A percentile compares a stretch with the other conserved stretches of the same genome.
phyloP scores from a whole-genome alignment of 2,888 invertebrate species.

The Epirrita christyi region DNA sequence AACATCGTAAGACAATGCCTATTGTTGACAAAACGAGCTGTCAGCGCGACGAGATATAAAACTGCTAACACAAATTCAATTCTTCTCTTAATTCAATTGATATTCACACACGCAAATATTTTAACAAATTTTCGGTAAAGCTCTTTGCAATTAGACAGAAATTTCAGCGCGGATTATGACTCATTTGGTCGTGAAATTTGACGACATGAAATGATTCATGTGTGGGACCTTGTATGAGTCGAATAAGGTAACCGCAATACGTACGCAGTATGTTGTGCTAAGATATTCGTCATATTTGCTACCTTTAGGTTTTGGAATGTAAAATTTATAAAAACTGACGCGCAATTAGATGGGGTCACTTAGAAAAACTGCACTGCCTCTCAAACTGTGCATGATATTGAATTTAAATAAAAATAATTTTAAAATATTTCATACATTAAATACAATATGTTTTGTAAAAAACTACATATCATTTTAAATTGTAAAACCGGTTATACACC shows the following conservation, averaged over 20 bases:
- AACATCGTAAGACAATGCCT: constrained; percentile 71
- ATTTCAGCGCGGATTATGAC: not conserved
- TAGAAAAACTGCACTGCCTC: too few relatives aligned
- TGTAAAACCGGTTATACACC: too few relatives aligned
- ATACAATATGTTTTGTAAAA: too few relatives aligned
- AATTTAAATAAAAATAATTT: too few relatives aligned
- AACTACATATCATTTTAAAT: too few relatives aligned
- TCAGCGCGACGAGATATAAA: constrained; percentile 67
- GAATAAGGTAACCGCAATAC: not conserved
- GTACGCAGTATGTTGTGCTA: too few relatives aligned
- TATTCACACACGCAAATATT: constrained; percentile 45
- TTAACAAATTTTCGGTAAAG: constrained; percentile 20
- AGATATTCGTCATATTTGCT: too few relatives aligned
- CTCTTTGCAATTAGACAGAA: constrained; percentile 6
- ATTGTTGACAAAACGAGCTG: constrained; percentile 69
- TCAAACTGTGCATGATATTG: too few relatives aligned
- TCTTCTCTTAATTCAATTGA: constrained; percentile 62
- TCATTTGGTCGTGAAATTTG: constrained; percentile 1
- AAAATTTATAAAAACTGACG: too few relatives aligned
- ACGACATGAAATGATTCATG: constrained; percentile 1
- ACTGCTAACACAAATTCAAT: constrained; percentile 55
- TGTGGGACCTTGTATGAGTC: not conserved
- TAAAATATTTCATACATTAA: too few relatives aligned
- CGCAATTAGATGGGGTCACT: too few relatives aligned
- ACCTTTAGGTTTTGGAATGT: too few relatives aligned